phyloP scores from a whole-genome alignment of 2,113 vertebrate species.

The Oncorhynchus nerka region DNA sequence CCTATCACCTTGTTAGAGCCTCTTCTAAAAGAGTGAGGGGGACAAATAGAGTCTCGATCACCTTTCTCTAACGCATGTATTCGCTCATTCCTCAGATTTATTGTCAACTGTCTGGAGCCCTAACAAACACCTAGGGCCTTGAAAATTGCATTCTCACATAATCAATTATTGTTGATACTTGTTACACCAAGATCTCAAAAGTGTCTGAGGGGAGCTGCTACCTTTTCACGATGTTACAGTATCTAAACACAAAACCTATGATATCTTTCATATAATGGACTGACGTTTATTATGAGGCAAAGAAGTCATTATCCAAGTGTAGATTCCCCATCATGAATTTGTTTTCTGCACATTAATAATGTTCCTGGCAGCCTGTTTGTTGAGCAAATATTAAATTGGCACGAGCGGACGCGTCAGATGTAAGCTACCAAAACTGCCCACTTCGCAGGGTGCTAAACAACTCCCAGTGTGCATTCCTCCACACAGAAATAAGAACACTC shows the following conservation, averaged over 20 bases:
- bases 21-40: not conserved
- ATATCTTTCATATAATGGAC: not conserved
- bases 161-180: not conserved
- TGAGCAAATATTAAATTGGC: not conserved
- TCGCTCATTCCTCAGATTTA: not conserved
- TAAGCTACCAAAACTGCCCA: not conserved
- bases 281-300: conserved; percentile 22
- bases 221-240: not conserved
- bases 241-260: not conserved
- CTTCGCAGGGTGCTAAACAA: not conserved
- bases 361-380: conserved; percentile 2
- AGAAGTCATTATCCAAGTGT: conserved; percentile 7
- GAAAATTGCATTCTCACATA: not conserved
- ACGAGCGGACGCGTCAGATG: not conserved
- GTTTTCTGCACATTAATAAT: conserved; percentile 31
- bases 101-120: not conserved
- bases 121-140: not conserved
- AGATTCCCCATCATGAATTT: conserved; percentile 18
- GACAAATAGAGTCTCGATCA: not conserved
- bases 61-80: not conserved
- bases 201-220: not conserved
- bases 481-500: not conserved
- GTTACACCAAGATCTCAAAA: not conserved
- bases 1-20: not conserved
- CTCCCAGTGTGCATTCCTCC: not conserved